Conservation (phyloP, 2,888 invertebrate genomes). For the Trisateles emortualis region DNA sequence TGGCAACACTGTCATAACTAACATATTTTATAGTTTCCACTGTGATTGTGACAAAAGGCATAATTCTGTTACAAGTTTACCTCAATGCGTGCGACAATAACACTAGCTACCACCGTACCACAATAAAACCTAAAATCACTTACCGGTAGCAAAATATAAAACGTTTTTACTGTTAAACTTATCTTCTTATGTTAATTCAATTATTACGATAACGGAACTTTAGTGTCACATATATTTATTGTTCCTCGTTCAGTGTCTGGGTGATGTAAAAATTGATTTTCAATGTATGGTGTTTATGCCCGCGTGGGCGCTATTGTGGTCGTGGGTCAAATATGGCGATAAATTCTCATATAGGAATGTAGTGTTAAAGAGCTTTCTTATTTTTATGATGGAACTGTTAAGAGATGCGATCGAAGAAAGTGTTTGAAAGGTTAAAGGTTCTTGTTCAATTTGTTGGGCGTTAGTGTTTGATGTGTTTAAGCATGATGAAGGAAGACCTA, state of each 20-base stretch:
- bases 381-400: slow-evolving; percentile 48
- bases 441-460: slow-evolving; percentile 8
- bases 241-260: slow-evolving; percentile 20
- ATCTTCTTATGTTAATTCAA: slow-evolving; percentile 50
- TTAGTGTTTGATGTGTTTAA: background rate
- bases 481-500: background rate
- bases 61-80: background rate
- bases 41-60: background rate
- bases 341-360: slow-evolving; percentile 63
- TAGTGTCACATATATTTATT: slow-evolving; percentile 42
- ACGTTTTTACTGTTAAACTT: slow-evolving; percentile 38
- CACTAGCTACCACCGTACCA: slow-evolving; percentile 5
- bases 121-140: slow-evolving; percentile 13
- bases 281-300: slow-evolving; percentile 61
- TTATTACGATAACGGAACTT: slow-evolving; percentile 42
- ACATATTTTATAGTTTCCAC: slow-evolving; percentile 7
- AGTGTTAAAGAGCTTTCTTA: slow-evolving; percentile 49
- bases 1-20: background rate
- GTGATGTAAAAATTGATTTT: slow-evolving; percentile 67
- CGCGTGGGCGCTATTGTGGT: slow-evolving; percentile 60
- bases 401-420: slow-evolving; percentile 20
- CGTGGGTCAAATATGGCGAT: slow-evolving; percentile 59
- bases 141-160: slow-evolving; percentile 41
- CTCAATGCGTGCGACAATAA: slow-evolving; percentile 8
- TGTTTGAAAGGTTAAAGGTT: slow-evolving; percentile 10